Evolutionary conservation across 2,888 invertebrate species (phyloP).

Genomic region (Scotopteryx bipunctaria): DNA sequence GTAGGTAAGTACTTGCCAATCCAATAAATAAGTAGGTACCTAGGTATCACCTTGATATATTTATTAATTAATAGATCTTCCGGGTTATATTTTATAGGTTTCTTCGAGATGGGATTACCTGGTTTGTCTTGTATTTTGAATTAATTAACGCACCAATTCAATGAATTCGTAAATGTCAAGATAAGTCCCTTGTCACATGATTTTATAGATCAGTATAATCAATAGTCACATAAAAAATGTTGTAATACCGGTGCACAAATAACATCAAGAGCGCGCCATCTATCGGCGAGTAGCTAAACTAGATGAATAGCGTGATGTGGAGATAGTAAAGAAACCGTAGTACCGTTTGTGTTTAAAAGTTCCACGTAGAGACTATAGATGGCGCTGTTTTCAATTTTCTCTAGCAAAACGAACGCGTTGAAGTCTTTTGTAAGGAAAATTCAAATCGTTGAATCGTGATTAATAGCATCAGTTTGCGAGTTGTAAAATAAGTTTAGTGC

Average conservation of each 20-base stretch:
- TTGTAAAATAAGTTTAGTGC: too few species aligned
- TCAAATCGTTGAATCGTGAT: not conserved
- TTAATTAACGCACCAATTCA: conserved; percentile 16
- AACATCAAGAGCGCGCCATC: conserved; percentile 46
- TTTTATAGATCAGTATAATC: conserved; percentile 1
- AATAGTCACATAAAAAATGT: not conserved
- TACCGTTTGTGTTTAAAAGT: conserved; percentile 20
- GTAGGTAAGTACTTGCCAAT: not conserved
- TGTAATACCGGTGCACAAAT: not conserved
- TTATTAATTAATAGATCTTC: conserved; percentile 4
- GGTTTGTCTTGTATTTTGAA: conserved; percentile 5
- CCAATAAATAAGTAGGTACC: not conserved
- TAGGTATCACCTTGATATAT: not conserved
- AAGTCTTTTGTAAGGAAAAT: conserved; percentile 55
- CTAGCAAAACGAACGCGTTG: conserved; percentile 45
- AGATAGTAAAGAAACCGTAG: not conserved
- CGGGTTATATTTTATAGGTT: not conserved
- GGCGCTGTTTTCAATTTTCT: conserved; percentile 35
- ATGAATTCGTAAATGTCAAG: conserved; percentile 43
- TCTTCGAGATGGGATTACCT: not conserved
- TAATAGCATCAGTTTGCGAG: not conserved
- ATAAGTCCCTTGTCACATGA: conserved; percentile 26
- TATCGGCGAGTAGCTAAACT: conserved; percentile 42
- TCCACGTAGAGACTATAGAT: conserved; percentile 41
- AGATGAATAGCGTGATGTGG: not conserved